phyloP scores from a whole-genome alignment of 2,888 invertebrate species.

The Odontocerum albicorne region DNA sequence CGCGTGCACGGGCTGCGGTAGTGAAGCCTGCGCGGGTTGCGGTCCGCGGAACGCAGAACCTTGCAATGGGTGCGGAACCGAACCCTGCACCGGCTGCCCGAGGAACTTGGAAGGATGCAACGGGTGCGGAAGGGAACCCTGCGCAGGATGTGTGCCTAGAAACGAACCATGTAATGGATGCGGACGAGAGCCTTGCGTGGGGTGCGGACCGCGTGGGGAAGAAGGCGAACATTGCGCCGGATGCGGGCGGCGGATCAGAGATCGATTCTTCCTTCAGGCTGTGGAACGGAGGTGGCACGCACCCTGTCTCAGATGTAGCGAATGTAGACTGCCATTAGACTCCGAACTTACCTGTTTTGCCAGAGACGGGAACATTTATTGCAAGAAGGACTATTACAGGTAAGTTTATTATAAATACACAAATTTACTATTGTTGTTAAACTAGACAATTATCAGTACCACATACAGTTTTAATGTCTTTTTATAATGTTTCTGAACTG shows the following conservation, averaged over 20 bases:
- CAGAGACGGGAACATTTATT: constrained; percentile 90
- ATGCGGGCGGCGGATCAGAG: constrained; percentile 82
- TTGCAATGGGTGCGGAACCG: constrained; percentile 87
- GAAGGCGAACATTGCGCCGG: constrained; percentile 74
- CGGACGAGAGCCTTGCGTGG: constrained; percentile 46
- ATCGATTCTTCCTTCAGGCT: constrained; percentile 89
- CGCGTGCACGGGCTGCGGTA: constrained; percentile 88
- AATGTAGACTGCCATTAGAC: constrained; percentile 87
- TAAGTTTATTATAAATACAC: constrained; percentile 59
- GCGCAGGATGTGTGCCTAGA: constrained; percentile 35
- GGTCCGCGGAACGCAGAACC: constrained; percentile 83
- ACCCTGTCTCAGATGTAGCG: constrained; percentile 86
- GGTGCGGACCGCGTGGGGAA: constrained; percentile 43
- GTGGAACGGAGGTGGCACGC: constrained; percentile 94
- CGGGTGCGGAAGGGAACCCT: constrained; percentile 37
- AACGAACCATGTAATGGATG: constrained; percentile 41
- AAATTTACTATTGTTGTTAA: too few species aligned
- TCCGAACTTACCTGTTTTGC: constrained; percentile 91
- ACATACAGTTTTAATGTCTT: too few species aligned
- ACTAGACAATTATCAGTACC: too few species aligned
- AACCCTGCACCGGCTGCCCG: constrained; percentile 36
- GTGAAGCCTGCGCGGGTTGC: constrained; percentile 80
- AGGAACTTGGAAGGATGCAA: constrained; percentile 38
- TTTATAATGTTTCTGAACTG: too few species aligned
- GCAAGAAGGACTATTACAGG: constrained; percentile 97